Evolutionary conservation across 2,113 vertebrate species (phyloP), one percentile per base, ranked within the genome.

Genomic region (Tympanuchus pallidicinctus): DNA sequence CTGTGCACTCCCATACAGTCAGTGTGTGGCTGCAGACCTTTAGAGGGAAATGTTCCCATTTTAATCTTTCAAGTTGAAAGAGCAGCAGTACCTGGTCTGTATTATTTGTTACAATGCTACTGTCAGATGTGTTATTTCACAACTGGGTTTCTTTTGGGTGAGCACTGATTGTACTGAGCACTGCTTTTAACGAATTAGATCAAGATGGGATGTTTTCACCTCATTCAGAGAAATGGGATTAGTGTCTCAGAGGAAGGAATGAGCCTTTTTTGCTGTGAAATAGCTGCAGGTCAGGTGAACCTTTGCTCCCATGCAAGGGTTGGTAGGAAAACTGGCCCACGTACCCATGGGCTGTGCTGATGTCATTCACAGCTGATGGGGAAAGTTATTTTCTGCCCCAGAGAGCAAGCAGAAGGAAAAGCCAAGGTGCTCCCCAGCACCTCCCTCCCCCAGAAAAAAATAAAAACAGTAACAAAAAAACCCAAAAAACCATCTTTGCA

Each of bases 1-100:
- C 18, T 65, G 4, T 12, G 32, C 3, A 8, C 36, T 30, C 28
- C 42, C 25, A 3, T 3, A 14, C 0, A 4, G 1, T 27, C 6
- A 21, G 8, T 60, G 24, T 30, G 2, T 16, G 20, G 25, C 21
- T 66, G 17, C 5, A 1, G 12, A 43, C 13, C 27, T 71, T 28
- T 10, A 43, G 54, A 72, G 43, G 5, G 14, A 14, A 25, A 13
- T n/a, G n/a, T 59, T 40, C 36, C 9, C 34, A 14, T 45, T 60
- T 48, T 40, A 66, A 40, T 38, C 7, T 5, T 52, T 45, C 17
- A 6, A 6, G 20, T n/a, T 66, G 30, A 78, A 52, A 24, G 18
- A 56, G 56, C 25, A 71, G 18, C 6, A 19, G 8, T 30, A 25
- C 32, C 36, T 34, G 43, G 3, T 20, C 75, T 40, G 48, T n/a